Evolutionary conservation across 53 echinoderm and acorn worm species (phyloP).

Genomic region (Paracentrotus lividus): DNA sequence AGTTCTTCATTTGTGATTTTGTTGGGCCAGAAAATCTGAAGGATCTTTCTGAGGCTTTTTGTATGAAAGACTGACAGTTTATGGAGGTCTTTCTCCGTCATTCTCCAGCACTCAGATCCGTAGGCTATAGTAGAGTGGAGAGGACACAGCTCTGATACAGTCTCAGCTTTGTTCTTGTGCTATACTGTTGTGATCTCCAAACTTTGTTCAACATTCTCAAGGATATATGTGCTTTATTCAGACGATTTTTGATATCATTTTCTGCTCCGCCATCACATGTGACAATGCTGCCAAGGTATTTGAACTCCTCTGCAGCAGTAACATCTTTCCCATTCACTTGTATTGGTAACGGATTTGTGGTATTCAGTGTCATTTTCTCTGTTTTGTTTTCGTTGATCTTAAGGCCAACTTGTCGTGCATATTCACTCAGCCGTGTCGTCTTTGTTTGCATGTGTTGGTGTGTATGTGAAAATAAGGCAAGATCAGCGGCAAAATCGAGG

Average conservation of each 20-base stretch:
- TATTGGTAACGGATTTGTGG: not conserved
- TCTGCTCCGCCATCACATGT: not conserved
- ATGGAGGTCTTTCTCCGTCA: too few species aligned
- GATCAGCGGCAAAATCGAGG: not conserved
- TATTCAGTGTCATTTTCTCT: not conserved
- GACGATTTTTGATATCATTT: not conserved
- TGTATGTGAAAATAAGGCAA: not conserved
- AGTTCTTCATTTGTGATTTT: too few species aligned
- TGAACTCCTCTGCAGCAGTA: not conserved
- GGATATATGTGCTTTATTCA: not conserved
- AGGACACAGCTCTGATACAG: too few species aligned
- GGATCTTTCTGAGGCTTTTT: too few species aligned
- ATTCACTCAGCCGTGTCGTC: not conserved
- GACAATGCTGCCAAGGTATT: not conserved
- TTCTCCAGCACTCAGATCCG: too few species aligned
- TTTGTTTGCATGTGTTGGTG: not conserved
- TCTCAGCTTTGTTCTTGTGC: too few species aligned
- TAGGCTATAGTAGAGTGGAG: too few species aligned
- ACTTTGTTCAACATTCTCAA: too few species aligned
- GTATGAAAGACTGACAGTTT: too few species aligned
- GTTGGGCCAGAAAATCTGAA: too few species aligned
- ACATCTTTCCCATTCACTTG: not conserved
- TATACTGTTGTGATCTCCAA: too few species aligned
- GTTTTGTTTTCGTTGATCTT: not conserved
- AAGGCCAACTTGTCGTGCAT: not conserved